A percentile compares a stretch with the other conserved stretches of the same genome.
phyloP scores from a whole-genome alignment of 2,797 vertebrate species.

The Melanogrammus aeglefinus region DNA sequence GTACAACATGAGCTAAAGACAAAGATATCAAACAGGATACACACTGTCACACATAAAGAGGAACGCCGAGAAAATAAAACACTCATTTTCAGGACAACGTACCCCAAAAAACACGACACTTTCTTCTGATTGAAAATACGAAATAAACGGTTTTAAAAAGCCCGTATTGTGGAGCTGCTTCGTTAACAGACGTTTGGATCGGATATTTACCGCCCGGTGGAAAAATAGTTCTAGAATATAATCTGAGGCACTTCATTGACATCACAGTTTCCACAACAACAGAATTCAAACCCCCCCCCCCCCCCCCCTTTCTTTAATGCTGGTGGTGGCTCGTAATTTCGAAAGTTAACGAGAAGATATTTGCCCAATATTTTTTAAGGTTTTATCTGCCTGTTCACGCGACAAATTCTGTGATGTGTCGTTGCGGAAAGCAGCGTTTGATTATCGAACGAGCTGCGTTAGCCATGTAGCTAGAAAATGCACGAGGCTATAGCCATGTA shows the following conservation, averaged over 20 bases:
- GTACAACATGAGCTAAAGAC: conserved; percentile 55
- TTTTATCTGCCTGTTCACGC: background rate
- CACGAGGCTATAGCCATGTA: background rate
- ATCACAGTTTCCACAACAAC: background rate
- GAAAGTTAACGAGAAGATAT: too few species aligned
- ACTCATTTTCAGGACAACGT: conserved; percentile 30
- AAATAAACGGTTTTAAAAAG: conserved; percentile 1
- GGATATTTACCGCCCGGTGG: background rate
- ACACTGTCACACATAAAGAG: conserved; percentile 35
- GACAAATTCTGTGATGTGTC: background rate
- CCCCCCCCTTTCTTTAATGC: background rate
- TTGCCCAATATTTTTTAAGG: background rate
- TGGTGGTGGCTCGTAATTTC: background rate
- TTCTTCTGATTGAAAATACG: background rate
- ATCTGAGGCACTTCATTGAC: conserved; percentile 6
- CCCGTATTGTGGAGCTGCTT: background rate
- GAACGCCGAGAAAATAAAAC: conserved; percentile 17
- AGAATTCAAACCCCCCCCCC: background rate
- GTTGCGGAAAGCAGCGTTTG: background rate
- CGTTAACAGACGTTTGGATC: background rate
- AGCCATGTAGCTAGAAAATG: background rate
- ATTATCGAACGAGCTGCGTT: background rate
- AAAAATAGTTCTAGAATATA: background rate
- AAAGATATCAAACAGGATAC: conserved; percentile 42
- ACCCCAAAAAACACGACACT: background rate